A percentile compares a stretch with the other conserved stretches of the same genome.
Conservation (phyloP, 2,797 vertebrate genomes). For the Pseudochaenichthys georgianus region DNA sequence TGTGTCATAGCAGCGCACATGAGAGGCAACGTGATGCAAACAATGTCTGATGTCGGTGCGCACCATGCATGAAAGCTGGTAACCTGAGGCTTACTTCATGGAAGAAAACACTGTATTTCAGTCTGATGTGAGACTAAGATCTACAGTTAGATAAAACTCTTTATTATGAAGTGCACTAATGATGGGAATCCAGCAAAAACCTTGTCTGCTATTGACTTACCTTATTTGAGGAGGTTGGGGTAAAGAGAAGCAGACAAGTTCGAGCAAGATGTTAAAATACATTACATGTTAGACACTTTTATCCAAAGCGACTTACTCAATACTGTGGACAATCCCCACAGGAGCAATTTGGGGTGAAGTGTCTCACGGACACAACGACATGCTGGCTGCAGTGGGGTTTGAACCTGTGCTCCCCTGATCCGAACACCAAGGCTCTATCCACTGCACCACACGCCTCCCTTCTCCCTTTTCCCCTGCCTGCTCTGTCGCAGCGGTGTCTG, state of each 20-base stretch:
- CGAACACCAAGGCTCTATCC: no score
- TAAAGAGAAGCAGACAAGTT: conserved; percentile 18
- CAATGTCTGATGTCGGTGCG: conserved; percentile 23
- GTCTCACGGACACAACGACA: no score
- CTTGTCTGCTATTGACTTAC: not conserved
- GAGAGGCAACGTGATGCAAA: conserved; percentile 57
- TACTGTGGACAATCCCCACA: no score
- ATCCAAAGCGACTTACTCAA: no score
- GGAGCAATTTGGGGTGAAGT: no score
- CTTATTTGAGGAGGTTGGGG: conserved; percentile 18
- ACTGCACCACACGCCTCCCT: no score
- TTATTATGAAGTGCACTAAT: conserved; percentile 32
- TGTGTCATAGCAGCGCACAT: conserved; percentile 26
- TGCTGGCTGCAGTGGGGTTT: no score
- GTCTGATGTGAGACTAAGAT: conserved; percentile 25
- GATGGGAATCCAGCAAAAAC: conserved; percentile 21
- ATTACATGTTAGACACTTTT: no score
- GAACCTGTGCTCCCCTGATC: no score
- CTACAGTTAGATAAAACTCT: not conserved
- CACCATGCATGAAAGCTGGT: conserved; percentile 18
- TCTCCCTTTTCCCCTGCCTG: no score
- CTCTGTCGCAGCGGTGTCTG: no score
- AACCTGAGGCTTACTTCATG: conserved; percentile 50
- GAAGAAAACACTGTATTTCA: conserved; percentile 12
- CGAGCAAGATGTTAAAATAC: conserved; percentile 28